Percentiles rank a stretch among this genome's conserved stretches.
phyloP scores from a whole-genome alignment of 2,888 invertebrate genomes.

The Platycnemis pennipes region DNA sequence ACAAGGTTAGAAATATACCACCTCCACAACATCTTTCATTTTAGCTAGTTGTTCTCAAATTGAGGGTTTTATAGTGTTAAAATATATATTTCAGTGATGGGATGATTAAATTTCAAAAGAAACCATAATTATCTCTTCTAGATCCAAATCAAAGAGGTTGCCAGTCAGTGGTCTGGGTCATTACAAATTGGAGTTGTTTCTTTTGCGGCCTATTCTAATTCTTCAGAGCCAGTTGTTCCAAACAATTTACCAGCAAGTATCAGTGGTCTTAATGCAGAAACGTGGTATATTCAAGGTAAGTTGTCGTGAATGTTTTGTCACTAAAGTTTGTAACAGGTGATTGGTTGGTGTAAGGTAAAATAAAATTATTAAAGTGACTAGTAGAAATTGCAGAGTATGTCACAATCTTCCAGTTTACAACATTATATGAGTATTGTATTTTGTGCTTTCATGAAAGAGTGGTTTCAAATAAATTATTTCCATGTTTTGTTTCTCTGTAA shows the following conservation, averaged over 20 bases:
- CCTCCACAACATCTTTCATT: too few relatives aligned
- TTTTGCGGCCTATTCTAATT: slow-evolving; percentile 81
- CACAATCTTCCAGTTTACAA: too few relatives aligned
- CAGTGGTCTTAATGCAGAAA: slow-evolving; percentile 85
- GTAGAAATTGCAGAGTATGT: too few relatives aligned
- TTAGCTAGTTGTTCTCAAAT: too few relatives aligned
- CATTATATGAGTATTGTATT: too few relatives aligned
- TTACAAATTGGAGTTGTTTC: slow-evolving; percentile 89
- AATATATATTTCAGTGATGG: too few relatives aligned
- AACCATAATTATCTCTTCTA: slow-evolving; percentile 72
- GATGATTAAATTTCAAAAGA: background rate
- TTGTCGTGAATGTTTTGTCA: slow-evolving; percentile 1
- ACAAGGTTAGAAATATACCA: too few relatives aligned
- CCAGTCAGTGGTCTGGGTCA: slow-evolving; percentile 86
- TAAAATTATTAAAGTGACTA: too few relatives aligned
- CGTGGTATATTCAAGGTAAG: slow-evolving; percentile 85
- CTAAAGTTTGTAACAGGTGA: background rate
- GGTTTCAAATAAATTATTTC: too few relatives aligned
- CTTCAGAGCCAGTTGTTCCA: slow-evolving; percentile 83
- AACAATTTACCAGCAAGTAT: slow-evolving; percentile 84
- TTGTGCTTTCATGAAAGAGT: too few relatives aligned
- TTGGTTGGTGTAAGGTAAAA: background rate
- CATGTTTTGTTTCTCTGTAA: too few relatives aligned
- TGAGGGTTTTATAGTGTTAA: too few relatives aligned
- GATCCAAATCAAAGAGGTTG: slow-evolving; percentile 83